phyloP scores from a whole-genome alignment of 1,140 invertebrate species.

The Philotrypesis tridentata region DNA sequence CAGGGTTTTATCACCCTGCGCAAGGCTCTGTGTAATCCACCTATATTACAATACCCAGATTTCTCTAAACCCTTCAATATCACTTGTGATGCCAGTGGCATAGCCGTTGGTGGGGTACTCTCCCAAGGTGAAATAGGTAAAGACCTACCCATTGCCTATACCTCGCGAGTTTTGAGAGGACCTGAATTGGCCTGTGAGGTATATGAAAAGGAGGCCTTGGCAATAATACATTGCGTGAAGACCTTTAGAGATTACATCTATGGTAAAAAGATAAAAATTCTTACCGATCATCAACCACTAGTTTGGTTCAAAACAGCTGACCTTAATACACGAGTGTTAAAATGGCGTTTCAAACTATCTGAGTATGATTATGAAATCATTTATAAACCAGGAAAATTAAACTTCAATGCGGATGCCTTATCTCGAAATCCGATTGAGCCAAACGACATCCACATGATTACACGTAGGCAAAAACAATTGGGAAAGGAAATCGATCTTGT shows the following conservation, averaged over 20 bases:
- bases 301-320: constrained; percentile 57
- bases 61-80: neutral
- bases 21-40: neutral
- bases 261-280: constrained; percentile 63
- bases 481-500: too few species aligned
- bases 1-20: neutral
- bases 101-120: too few species aligned
- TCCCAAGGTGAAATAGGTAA: constrained; percentile 50
- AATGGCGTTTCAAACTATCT: neutral
- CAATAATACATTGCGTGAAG: neutral
- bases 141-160: neutral
- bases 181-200: constrained; percentile 55
- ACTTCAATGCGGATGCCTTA: neutral
- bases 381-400: neutral
- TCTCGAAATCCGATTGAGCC: neutral
- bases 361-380: neutral
- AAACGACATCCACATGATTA: too few species aligned
- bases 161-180: constrained; percentile 48
- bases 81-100: too few species aligned
- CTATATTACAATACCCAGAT: neutral
- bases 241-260: constrained; percentile 57
- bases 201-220: constrained; percentile 13
- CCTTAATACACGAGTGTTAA: neutral
- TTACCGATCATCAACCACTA: constrained; percentile 69
- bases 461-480: too few species aligned